Evolutionary conservation across 92 coral and sea anemone species (phyloP), one percentile per base, ranked within the genome.

Genomic region (Hydrozoanthus gracilis): DNA sequence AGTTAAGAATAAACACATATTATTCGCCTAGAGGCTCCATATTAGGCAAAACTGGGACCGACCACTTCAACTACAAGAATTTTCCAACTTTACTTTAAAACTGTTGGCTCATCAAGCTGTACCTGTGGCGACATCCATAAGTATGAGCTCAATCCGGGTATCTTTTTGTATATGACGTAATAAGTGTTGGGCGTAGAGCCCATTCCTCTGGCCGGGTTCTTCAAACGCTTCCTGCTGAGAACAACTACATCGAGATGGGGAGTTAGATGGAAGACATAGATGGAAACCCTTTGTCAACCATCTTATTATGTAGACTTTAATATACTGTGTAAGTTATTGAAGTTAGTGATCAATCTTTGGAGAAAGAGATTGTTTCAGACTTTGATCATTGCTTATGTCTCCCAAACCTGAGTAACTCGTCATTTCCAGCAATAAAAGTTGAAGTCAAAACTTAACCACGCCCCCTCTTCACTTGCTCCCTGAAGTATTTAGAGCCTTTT

Each of bases 71-170:
- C 39, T 27, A 27, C 0, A 27, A 27, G 39, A 27, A 27, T 27
- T 27, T 27, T 27, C 39, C 39, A 27, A 27, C 39, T 27, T 27
- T 27, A 2, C 2, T 27, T 27, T 69, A 18, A 74, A 17, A 13
- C 17, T 16, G 44, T 47, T n/a, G 11, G 9, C 39, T 27, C 39
- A 27, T 27, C 39, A 54, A 5, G 4, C 71, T 75, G 9, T 85
- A 96, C 99, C 99, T 75, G 88, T 88, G 3, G 96, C 98, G 0
- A 96, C 95, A 71, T 95, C 99, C 98, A 96, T 95, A 3, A 96
- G 89, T 15, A 96, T 89, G 20, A 79, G 86, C 76, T 95, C 99
- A 18, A 96, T 92, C 52, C 99, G 73, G 10, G 86, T 91, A 58
- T 96, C 88, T 58, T 92, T 89, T 56, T 73, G 56, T 8, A 96